phyloP scores from a whole-genome alignment of 2,888 invertebrate genomes.

The Frankliniella fusca region DNA sequence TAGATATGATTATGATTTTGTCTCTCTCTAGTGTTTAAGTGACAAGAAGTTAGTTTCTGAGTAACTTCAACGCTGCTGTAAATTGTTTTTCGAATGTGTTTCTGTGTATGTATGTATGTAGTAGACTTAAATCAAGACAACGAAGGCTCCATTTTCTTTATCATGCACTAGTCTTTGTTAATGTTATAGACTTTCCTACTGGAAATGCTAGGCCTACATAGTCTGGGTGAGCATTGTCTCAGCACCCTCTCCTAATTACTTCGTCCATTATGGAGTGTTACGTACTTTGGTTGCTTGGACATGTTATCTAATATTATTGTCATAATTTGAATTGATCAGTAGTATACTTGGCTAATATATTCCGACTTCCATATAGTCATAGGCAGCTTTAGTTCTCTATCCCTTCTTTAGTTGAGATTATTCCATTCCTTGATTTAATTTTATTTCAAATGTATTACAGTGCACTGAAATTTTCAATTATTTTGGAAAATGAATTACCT shows the following conservation, averaged over 20 bases:
- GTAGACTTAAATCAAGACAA: neutral
- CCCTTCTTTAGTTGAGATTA: neutral
- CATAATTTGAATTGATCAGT: slow-evolving; percentile 15
- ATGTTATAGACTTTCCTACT: slow-evolving; percentile 25
- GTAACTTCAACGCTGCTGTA: neutral
- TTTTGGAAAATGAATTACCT: neutral
- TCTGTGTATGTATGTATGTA: neutral
- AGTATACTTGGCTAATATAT: neutral
- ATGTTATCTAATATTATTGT: slow-evolving; percentile 23
- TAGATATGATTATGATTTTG: neutral
- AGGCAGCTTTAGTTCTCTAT: slow-evolving; percentile 11
- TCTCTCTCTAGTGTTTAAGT: slow-evolving; percentile 10
- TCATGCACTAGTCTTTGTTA: slow-evolving; percentile 17
- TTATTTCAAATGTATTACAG: neutral
- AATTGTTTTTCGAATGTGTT: neutral
- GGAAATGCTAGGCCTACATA: slow-evolving; percentile 24
- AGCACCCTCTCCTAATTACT: neutral
- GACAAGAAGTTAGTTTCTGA: neutral
- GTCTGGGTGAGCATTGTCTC: slow-evolving; percentile 13
- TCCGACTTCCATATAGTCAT: neutral
- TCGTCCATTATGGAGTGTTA: neutral
- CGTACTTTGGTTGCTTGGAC: neutral
- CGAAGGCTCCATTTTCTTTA: neutral
- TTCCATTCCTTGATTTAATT: neutral
- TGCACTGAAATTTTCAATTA: slow-evolving; percentile 1